Evolutionary conservation across 2,888 invertebrate species (phyloP), one percentile per base, ranked within the genome.

Genomic region (Dastarcus helophoroides): DNA sequence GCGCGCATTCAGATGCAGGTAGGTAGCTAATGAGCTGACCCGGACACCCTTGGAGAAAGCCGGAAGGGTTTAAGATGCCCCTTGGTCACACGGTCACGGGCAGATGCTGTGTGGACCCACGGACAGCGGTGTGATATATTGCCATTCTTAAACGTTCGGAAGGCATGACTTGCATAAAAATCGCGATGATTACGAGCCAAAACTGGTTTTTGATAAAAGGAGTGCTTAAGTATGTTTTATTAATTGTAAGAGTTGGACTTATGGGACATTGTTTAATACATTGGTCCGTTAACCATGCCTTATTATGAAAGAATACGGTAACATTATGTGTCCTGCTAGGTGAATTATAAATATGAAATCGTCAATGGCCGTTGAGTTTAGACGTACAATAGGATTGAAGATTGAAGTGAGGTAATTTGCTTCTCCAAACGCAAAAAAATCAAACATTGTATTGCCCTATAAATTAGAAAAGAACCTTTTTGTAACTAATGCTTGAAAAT

Each of bases 21-120:
- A 33, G 30, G 30, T 22, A 26, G 29, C 21, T 33, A 33, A 33
- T 33, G 33, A 33, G 33, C 17, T 33, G 30, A 30, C 26, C 25
- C 21, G 25, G 29, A 28, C 22, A 32, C 28, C 32, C 14, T 11
- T 24, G n/a, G 21, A 26, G 14, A 8, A 16, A 19, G 11, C 12
- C 21, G 29, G 26, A 40, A 43, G 42, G 46, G 47, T 41, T 43
- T 39, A 37, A 35, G 36, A 44, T 47, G 44, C 42, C 51, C 51
- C 40, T 33, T 48, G 51, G 51, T 51, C 51, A 50, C 51, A 50
- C 50, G 50, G 51, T 51, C 39, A 36, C 38, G 45, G 47, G 39
- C 50, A 50, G 50, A 50, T 50, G 48, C 50, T 48, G 47, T 26
- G 32, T 38, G 41, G 42, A 46, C 43, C 47, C 39, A 33, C 31